Conservation (phyloP, 2,888 invertebrate genomes). For the Heliconius aoede region DNA sequence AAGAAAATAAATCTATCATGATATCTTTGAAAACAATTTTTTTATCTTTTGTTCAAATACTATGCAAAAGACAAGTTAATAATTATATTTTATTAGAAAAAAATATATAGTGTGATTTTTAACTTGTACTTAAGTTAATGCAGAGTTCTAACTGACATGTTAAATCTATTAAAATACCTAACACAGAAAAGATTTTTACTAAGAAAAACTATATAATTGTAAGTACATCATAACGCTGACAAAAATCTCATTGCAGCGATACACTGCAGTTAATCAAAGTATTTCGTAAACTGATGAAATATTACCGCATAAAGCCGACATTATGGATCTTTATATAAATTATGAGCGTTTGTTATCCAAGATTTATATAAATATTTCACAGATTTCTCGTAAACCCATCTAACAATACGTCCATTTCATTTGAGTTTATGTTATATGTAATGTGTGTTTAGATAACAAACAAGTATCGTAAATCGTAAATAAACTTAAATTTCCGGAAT, state of each 20-base stretch:
- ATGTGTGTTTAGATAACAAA: neutral
- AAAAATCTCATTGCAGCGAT: neutral
- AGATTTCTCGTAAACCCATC: neutral
- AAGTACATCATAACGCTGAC: neutral
- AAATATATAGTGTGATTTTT: neutral
- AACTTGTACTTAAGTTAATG: neutral
- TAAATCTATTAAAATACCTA: neutral
- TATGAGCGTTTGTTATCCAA: slow-evolving; percentile 13
- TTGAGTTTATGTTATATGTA: neutral
- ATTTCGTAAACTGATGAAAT: slow-evolving; percentile 17
- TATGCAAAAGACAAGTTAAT: neutral
- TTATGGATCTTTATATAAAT: slow-evolving; percentile 16
- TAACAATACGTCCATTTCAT: neutral
- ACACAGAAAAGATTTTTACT: neutral
- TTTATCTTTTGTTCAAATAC: neutral
- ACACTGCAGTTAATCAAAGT: slow-evolving; percentile 1
- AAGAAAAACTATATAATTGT: neutral
- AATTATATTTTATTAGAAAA: neutral
- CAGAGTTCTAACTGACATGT: neutral
- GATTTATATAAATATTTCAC: slow-evolving; percentile 12
- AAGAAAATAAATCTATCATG: neutral
- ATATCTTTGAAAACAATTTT: neutral
- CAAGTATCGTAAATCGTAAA: neutral
- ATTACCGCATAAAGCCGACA: neutral
- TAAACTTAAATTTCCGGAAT: neutral